phyloP scores from a whole-genome alignment of 1,140 invertebrate genomes.

The Lucilia sericata region DNA sequence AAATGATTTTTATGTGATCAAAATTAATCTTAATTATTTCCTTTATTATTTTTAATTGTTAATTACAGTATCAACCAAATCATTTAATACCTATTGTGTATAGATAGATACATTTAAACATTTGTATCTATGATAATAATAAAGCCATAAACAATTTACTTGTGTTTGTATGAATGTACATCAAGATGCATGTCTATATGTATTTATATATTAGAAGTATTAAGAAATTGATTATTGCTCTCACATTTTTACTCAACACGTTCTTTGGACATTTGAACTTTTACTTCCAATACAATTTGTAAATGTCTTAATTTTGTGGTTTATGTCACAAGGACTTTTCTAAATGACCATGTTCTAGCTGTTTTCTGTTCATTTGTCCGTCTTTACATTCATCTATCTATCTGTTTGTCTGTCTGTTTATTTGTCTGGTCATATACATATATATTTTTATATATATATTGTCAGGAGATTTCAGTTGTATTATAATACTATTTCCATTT shows the following conservation, averaged over 20 bases:
- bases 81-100: no score
- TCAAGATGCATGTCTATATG: no score
- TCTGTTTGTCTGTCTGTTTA: not conserved
- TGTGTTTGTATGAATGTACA: no score
- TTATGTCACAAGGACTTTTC: conserved; percentile 28
- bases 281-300: conserved; percentile 24
- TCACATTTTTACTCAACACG: not conserved
- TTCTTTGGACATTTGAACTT: not conserved
- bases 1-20: no score
- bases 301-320: conserved; percentile 41
- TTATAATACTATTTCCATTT: not conserved
- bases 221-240: not conserved
- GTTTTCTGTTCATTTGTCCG: not conserved
- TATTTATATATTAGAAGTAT: not conserved
- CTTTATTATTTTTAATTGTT: no score
- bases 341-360: conserved; percentile 12
- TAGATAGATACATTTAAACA: no score
- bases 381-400: not conserved
- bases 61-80: no score
- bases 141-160: no score
- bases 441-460: not conserved
- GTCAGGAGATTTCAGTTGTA: conserved; percentile 15
- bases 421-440: not conserved
- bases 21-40: no score
- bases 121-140: no score